Percentiles rank a stretch among this genome's conserved stretches.
phyloP scores from a whole-genome alignment of 1,140 invertebrate species.

The Neomicropteryx cornuta region DNA sequence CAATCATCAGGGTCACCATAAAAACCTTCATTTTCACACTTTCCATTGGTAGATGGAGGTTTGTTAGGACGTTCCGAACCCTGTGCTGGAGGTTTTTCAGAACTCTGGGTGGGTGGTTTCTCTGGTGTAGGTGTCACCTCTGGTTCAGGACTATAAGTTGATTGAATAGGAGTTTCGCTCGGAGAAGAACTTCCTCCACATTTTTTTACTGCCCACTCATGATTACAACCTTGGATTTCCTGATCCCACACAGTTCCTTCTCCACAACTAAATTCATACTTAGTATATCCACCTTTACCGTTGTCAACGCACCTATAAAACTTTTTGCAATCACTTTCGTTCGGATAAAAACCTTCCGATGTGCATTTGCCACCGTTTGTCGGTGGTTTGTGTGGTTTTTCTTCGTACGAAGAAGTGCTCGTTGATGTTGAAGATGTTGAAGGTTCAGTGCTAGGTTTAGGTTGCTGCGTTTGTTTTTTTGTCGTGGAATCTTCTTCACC shows the following conservation, averaged over 20 bases:
- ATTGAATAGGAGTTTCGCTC: too few relatives aligned
- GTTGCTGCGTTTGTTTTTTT: constrained; percentile 4
- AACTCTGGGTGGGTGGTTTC: not conserved
- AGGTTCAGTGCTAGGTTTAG: constrained; percentile 16
- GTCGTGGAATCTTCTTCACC: constrained; percentile 8
- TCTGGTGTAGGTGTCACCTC: constrained; percentile 1
- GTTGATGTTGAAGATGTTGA: constrained; percentile 7
- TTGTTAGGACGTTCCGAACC: constrained; percentile 6
- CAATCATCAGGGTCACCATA: constrained; percentile 54
- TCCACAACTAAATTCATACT: constrained; percentile 59
- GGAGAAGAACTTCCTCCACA: too few relatives aligned
- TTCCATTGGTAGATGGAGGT: constrained; percentile 14
- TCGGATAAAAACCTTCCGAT: constrained; percentile 54
- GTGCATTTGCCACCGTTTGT: constrained; percentile 21
- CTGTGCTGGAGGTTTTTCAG: constrained; percentile 4
- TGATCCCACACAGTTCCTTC: constrained; percentile 66
- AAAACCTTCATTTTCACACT: constrained; percentile 44
- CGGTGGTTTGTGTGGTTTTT: too few relatives aligned
- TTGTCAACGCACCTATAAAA: constrained; percentile 66
- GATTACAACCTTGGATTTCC: constrained; percentile 53
- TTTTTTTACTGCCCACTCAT: constrained; percentile 40
- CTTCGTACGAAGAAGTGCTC: too few relatives aligned
- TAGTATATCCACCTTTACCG: constrained; percentile 44
- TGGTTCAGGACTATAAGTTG: not conserved
- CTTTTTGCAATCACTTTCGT: constrained; percentile 58